Conservation (phyloP, 1,140 invertebrate genomes). For the Samia ricini region DNA sequence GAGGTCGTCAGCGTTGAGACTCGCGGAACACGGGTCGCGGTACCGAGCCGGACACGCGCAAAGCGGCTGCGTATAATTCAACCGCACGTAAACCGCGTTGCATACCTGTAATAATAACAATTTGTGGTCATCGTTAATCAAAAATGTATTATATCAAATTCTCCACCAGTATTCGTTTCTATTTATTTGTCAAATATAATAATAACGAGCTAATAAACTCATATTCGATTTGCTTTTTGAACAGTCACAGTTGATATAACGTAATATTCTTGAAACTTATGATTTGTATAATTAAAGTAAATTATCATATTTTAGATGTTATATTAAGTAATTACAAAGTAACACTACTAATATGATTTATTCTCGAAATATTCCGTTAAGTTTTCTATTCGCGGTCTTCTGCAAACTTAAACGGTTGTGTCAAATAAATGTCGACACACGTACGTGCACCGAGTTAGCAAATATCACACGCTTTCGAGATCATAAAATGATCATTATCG, state of each 20-base stretch:
- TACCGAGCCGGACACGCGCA: conserved; percentile 93
- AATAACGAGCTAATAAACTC: no score
- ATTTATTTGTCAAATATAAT: background rate
- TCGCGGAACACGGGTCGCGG: conserved; percentile 93
- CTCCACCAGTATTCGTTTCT: background rate
- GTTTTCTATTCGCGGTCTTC: background rate
- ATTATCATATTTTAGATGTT: no score
- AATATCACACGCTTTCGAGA: background rate
- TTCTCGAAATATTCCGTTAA: background rate
- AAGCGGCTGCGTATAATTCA: conserved; percentile 94
- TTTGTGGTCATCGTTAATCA: background rate
- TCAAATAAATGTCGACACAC: background rate
- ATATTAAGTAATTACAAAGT: no score
- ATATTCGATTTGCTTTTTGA: no score
- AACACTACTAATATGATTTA: no score
- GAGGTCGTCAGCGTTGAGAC: conserved; percentile 91
- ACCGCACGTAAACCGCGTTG: conserved; percentile 93
- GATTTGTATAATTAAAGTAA: no score
- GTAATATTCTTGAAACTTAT: no score
- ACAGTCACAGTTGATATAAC: no score
- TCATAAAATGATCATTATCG: background rate
- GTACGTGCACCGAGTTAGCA: background rate
- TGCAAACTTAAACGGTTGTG: background rate
- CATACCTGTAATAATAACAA: conserved; percentile 83
- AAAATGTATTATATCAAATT: background rate